These are phyloP conservation scores for Drosophila monieri DNA, from an alignment of 2,888 invertebrate genomes.

Conservation along the genomic window DNA sequence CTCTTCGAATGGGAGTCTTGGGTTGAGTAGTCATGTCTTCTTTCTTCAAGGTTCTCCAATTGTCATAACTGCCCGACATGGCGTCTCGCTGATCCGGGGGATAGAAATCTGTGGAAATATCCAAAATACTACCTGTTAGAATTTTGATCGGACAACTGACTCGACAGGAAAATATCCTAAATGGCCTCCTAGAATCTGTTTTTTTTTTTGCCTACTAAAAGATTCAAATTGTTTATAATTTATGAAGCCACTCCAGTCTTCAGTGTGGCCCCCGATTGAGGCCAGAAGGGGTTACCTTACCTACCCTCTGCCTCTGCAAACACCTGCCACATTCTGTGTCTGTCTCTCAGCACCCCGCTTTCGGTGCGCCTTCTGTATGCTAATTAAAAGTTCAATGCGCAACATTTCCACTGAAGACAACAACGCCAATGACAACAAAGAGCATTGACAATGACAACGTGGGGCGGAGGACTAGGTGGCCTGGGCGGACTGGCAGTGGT, in stretches of 20 bases:
- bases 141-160: not conserved
- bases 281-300: no score
- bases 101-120: no score
- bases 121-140: not conserved
- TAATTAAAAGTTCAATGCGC: constrained; percentile 76
- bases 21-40: no score
- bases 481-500: constrained; percentile 20
- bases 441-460: constrained; percentile 35
- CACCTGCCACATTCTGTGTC: constrained; percentile 35
- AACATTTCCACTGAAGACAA: constrained; percentile 59
- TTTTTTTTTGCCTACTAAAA: constrained; percentile 6
- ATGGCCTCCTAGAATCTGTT: not conserved
- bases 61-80: no score
- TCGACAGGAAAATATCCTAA: not conserved
- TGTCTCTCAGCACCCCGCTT: constrained; percentile 19
- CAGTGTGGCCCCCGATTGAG: no score
- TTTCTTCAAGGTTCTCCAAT: no score
- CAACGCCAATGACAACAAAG: constrained; percentile 32
- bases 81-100: no score
- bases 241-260: constrained; percentile 42
- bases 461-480: constrained; percentile 29
- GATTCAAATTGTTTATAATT: constrained; percentile 63
- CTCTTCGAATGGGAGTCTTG: not conserved
- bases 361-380: constrained; percentile 52
- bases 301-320: constrained; percentile 10